phyloP scores from a whole-genome alignment of 2,797 vertebrate species.

The Scleropages formosus region DNA sequence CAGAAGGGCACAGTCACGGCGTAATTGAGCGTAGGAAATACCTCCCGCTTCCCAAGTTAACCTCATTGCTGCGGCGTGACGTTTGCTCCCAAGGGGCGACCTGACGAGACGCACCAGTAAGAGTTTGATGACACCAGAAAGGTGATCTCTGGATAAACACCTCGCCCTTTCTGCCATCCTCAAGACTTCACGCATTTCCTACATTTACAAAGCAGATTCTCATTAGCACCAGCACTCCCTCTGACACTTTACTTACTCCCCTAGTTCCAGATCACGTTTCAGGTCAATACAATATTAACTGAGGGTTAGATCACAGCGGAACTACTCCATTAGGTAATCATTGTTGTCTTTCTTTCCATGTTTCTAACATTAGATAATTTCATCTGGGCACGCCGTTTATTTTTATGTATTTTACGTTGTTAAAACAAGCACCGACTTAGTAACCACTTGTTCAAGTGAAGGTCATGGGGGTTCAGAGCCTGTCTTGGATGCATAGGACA shows the following conservation, averaged over 20 bases:
- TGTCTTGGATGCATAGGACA: too few relatives aligned
- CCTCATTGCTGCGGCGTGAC: conserved; percentile 53
- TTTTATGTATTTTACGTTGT: background rate
- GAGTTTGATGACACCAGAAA: conserved; percentile 27
- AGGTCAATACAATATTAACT: background rate
- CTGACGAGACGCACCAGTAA: conserved; percentile 48
- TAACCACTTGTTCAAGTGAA: too few relatives aligned
- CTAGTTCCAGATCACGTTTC: background rate
- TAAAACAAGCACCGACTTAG: background rate
- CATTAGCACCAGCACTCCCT: background rate
- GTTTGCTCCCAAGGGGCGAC: conserved; percentile 46
- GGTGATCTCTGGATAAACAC: conserved; percentile 15
- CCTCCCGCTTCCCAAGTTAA: conserved; percentile 54
- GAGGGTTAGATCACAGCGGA: background rate
- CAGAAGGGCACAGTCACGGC: conserved; percentile 26
- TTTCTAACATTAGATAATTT: too few relatives aligned
- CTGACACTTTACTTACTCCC: background rate
- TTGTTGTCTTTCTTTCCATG: background rate
- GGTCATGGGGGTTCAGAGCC: too few relatives aligned
- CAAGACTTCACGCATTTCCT: background rate
- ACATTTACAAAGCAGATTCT: conserved; percentile 15
- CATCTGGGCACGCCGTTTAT: background rate
- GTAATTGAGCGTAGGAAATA: conserved; percentile 49
- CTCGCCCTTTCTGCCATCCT: background rate
- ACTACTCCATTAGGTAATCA: background rate